Evolutionary conservation across 2,797 vertebrate genomes (phyloP), one percentile per base, ranked within the genome.

Genomic region (Mastacembelus armatus): DNA sequence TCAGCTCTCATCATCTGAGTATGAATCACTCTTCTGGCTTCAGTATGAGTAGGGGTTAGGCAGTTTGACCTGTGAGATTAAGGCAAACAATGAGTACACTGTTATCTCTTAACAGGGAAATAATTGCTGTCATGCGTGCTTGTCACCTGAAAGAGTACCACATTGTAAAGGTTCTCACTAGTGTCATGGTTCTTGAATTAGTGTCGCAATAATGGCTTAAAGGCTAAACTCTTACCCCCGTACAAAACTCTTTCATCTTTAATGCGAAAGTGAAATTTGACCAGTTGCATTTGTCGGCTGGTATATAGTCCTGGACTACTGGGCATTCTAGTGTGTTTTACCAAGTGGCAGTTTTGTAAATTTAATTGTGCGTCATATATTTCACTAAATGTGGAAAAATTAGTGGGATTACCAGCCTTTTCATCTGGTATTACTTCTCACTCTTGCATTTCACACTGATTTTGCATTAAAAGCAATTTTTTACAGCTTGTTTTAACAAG

Each of bases 61-160:
- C 40, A 59, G 70, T 85, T 81, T 80, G 85, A 87, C 78, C 88
- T 72, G 18, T 70, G 81, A 80, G 75, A 85, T 74, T 86, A 86
- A 62, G 67, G 60, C 70, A 71, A 78, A 83, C 78, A 81, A 75
- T 81, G 82, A 61, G 64, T 61, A 57, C 55, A 12, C 63, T 74
- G 57, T 77, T 63, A 59, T 81, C 56, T 73, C 50, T 54, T 66
- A 64, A 79, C 64, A 67, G 68, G 72, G 44, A 60, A 78, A 54
- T 73, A 75, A 85, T 71, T 52, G 64, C 54, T 69, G 49, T 84
- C 80, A 60, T 62, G 78, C 40, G 24, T 40, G 45, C 68, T 47
- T 57, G 80, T 82, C 77, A 71, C 74, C 68, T 73, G 38, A 49
- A 54, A 66, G 64, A 36, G 39, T 63, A 67, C 18, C n/a, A 12